These are phyloP conservation scores for Thaumatotibia leucotreta DNA, from an alignment of 1,140 invertebrate species.

Conservation along the genomic window DNA sequence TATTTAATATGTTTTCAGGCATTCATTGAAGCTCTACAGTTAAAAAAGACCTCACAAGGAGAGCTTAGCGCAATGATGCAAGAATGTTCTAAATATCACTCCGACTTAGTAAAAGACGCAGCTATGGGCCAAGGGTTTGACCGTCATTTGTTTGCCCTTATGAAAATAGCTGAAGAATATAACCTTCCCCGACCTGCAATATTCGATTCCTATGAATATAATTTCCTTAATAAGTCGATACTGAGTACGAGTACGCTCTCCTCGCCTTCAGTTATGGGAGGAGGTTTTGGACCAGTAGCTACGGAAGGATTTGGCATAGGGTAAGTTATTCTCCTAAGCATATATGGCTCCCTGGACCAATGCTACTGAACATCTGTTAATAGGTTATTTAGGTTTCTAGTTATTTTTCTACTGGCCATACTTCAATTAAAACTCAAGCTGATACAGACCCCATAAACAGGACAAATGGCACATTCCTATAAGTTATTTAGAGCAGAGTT, in stretches of 20 bases:
- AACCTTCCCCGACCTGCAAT: slow-evolving; percentile 79
- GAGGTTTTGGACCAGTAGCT: slow-evolving; percentile 96
- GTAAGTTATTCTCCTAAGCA: too few relatives aligned
- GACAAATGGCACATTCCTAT: too few relatives aligned
- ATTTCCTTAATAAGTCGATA: slow-evolving; percentile 91
- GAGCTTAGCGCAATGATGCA: slow-evolving; percentile 86
- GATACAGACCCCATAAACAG: too few relatives aligned
- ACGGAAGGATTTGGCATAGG: slow-evolving; percentile 94
- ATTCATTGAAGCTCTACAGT: slow-evolving; percentile 80
- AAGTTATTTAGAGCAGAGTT: too few relatives aligned
- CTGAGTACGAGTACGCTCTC: slow-evolving; percentile 97
- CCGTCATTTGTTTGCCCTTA: slow-evolving; percentile 94
- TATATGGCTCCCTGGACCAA: too few relatives aligned
- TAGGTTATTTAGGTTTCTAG: too few relatives aligned
- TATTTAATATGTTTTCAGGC: slow-evolving; percentile 74
- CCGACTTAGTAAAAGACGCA: slow-evolving; percentile 91
- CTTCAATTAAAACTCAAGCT: too few relatives aligned
- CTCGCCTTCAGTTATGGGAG: slow-evolving; percentile 90
- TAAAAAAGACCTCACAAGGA: slow-evolving; percentile 68
- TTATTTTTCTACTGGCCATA: too few relatives aligned
- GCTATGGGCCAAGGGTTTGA: slow-evolving; percentile 99
- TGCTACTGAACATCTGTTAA: too few relatives aligned
- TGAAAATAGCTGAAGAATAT: slow-evolving; percentile 82
- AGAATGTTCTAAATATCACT: slow-evolving; percentile 91
- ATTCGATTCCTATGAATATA: slow-evolving; percentile 89